phyloP scores from a whole-genome alignment of 2,888 invertebrate genomes.

The Leptinotarsa peninsularis region DNA sequence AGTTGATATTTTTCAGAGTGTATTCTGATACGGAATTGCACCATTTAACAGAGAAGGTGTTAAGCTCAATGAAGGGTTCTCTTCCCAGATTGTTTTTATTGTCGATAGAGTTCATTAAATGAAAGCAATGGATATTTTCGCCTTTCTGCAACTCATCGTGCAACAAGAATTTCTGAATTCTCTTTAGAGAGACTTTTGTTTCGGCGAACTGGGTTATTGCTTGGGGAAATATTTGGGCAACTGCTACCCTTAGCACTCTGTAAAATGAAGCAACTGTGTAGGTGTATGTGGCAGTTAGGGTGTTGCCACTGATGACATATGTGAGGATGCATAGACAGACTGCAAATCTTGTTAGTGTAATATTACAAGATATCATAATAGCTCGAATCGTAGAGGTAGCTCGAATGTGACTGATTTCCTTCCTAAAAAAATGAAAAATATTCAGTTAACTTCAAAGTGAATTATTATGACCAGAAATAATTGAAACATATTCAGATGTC shows the following conservation, averaged over 20 bases:
- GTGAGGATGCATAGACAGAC: constrained; percentile 83
- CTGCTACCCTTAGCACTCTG: constrained; percentile 73
- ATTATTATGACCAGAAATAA: too few relatives aligned
- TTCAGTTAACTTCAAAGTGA: too few relatives aligned
- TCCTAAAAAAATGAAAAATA: constrained; percentile 64
- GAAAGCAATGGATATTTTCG: neutral
- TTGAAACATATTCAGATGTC: too few relatives aligned
- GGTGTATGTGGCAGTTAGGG: constrained; percentile 71
- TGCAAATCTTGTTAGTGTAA: constrained; percentile 86
- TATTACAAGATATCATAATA: constrained; percentile 72
- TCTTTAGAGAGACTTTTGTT: constrained; percentile 48
- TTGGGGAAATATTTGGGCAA: constrained; percentile 74
- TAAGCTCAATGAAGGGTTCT: too few relatives aligned
- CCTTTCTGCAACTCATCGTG: constrained; percentile 52
- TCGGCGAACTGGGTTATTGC: constrained; percentile 80
- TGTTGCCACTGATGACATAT: constrained; percentile 75
- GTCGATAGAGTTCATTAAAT: too few relatives aligned
- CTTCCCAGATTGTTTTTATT: constrained; percentile 52
- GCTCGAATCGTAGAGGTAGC: constrained; percentile 74
- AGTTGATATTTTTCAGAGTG: constrained; percentile 72
- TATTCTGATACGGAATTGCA: constrained; percentile 50
- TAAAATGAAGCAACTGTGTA: constrained; percentile 83
- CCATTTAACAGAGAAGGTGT: constrained; percentile 76
- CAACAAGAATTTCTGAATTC: constrained; percentile 71
- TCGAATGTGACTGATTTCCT: constrained; percentile 75